These are phyloP conservation scores for Tetranychus piercei DNA, from an alignment of 2,888 invertebrate genomes.

Conservation along the genomic window DNA sequence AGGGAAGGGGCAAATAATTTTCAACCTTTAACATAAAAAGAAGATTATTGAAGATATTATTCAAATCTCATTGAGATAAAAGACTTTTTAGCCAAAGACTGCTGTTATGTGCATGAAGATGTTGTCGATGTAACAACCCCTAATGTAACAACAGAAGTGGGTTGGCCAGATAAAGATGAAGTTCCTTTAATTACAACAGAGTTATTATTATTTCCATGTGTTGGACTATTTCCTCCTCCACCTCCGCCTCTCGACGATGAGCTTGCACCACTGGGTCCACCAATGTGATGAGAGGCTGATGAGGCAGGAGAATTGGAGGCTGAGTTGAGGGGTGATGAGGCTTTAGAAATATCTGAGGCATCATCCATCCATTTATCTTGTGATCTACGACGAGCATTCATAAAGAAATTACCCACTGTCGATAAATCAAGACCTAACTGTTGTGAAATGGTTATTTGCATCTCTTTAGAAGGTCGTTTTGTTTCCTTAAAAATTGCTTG, in stretches of 20 bases:
- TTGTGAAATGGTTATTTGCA: constrained; percentile 97
- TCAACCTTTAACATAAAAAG: background rate
- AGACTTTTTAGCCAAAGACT: background rate
- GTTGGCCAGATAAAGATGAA: background rate
- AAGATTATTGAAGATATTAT: background rate
- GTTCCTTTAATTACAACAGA: background rate
- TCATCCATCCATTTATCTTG: constrained; percentile 93
- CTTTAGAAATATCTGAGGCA: constrained; percentile 34
- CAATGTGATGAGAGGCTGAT: constrained; percentile 9
- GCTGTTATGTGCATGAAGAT: constrained; percentile 8
- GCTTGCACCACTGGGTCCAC: constrained; percentile 2
- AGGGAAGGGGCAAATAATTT: no score
- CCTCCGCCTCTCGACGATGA: constrained; percentile 3
- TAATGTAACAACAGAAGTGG: constrained; percentile 4
- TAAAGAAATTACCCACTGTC: constrained; percentile 98
- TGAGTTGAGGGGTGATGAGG: constrained; percentile 1
- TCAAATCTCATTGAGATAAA: background rate
- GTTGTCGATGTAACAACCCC: constrained; percentile 2
- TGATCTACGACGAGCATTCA: constrained; percentile 88
- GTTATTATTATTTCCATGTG: background rate
- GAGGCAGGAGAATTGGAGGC: constrained; percentile 11
- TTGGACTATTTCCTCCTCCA: background rate
- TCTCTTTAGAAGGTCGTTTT: constrained; percentile 95
- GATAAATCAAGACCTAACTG: constrained; percentile 90
- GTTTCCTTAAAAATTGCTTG: constrained; percentile 99